These are phyloP conservation scores for Dendronephthya gigantea DNA, from an alignment of 64 coral and sea anemone species.

Conservation along the genomic window DNA sequence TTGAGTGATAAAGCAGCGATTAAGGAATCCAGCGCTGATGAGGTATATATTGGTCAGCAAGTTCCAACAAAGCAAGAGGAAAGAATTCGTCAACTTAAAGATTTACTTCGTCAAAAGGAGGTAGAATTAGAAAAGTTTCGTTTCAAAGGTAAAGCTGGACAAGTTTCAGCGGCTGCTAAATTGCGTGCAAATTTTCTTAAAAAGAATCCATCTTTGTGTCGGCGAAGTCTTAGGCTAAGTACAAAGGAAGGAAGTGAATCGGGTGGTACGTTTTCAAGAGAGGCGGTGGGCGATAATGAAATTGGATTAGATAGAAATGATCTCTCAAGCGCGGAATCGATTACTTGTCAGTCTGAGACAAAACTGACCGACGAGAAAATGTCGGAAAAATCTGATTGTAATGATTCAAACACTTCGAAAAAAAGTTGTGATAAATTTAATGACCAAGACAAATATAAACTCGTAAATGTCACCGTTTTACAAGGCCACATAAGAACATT, in stretches of 20 bases:
- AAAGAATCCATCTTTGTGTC: background rate
- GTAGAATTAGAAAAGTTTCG: background rate
- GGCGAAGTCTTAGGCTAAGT: background rate
- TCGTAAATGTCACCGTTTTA: background rate
- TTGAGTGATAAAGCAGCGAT: background rate
- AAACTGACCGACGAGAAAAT: background rate
- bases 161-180: background rate
- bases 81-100: background rate
- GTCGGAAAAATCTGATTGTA: background rate
- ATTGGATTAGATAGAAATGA: background rate
- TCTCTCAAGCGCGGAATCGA: background rate
- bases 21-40: background rate
- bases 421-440: background rate
- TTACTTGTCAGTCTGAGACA: background rate
- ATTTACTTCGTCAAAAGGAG: background rate
- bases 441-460: background rate
- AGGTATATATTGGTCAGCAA: background rate
- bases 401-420: background rate
- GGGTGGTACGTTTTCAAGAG: background rate
- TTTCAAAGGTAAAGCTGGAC: background rate
- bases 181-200: background rate
- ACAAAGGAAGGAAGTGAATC: background rate
- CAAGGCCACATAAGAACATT: background rate
- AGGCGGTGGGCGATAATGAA: background rate
- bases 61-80: background rate